Percentiles rank a stretch among this genome's conserved stretches.
phyloP scores from a whole-genome alignment of 1,140 invertebrate genomes.

The Aleiodes sp. region DNA sequence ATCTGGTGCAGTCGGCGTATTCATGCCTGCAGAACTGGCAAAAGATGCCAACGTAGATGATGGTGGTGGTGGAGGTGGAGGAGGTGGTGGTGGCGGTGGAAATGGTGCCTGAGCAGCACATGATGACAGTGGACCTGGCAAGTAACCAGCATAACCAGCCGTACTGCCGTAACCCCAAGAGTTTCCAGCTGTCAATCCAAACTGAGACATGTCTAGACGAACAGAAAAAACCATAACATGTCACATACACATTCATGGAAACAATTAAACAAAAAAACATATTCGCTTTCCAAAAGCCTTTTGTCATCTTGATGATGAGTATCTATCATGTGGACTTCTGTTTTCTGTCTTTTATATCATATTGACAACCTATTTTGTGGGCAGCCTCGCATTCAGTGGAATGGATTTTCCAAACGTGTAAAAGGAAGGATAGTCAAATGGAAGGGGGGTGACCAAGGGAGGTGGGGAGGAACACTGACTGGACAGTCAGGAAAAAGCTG shows the following conservation, averaged over 20 bases:
- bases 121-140: constrained; percentile 70
- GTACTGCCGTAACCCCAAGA: constrained; percentile 86
- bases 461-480: constrained; percentile 44
- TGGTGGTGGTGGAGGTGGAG: constrained; percentile 73
- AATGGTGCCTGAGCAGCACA: constrained; percentile 74
- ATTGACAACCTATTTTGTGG: constrained; percentile 32
- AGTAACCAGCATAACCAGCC: constrained; percentile 81
- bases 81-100: constrained; percentile 66
- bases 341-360: constrained; percentile 11
- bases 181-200: constrained; percentile 80
- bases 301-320: constrained; percentile 26
- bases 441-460: constrained; percentile 42
- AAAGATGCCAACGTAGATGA: constrained; percentile 69
- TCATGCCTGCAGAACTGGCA: constrained; percentile 57
- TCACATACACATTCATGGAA: background rate
- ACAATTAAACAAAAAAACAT: background rate
- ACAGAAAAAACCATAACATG: constrained; percentile 23
- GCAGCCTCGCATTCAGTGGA: constrained; percentile 24
- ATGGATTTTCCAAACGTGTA: constrained; percentile 52
- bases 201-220: constrained; percentile 77
- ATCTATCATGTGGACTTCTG: constrained; percentile 10
- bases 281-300: background rate
- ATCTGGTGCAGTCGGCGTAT: constrained; percentile 72
- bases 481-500: constrained; percentile 44
- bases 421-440: constrained; percentile 42